Evolutionary conservation across 2,113 vertebrate species (phyloP).

Genomic region (Coracopsis vasa): DNA sequence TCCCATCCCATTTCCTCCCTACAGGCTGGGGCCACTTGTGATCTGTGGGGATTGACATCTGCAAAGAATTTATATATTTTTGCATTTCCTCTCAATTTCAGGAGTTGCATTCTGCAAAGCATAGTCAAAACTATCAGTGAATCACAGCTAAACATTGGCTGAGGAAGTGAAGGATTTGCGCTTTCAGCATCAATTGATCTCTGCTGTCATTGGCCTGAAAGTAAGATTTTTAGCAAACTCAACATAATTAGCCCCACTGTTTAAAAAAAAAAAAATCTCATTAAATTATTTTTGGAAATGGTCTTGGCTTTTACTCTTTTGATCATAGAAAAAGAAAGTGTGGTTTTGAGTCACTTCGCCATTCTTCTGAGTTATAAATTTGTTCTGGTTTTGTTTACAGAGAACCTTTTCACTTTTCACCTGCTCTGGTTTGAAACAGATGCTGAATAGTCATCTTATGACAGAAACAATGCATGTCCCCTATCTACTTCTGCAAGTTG

Average conservation of each 20-base stretch:
- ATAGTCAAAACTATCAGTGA: not conserved
- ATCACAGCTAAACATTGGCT: not conserved
- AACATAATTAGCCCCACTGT: not conserved
- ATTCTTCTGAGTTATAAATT: not conserved
- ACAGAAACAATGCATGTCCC: not conserved
- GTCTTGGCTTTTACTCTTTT: not conserved
- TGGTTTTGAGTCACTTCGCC: not conserved
- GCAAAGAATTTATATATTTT: not conserved
- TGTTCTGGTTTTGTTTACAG: not conserved
- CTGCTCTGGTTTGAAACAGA: not conserved
- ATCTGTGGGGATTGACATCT: not conserved
- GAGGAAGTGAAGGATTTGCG: not conserved
- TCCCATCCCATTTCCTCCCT: not conserved
- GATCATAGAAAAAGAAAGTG: not conserved
- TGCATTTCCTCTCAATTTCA: not conserved
- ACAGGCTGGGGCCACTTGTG: not conserved
- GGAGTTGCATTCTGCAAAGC: not conserved
- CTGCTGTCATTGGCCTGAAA: not conserved
- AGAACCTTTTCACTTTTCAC: not conserved
- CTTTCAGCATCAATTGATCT: not conserved
- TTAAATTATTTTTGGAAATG: not conserved
- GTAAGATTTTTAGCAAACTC: not conserved
- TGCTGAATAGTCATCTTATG: not conserved
- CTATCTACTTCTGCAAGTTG: not conserved
- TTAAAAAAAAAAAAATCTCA: not conserved